Percentiles rank a stretch among this genome's conserved stretches.
Evolutionary conservation across 2,113 vertebrate genomes (phyloP).

Genomic region (Actinemys pallida): DNA sequence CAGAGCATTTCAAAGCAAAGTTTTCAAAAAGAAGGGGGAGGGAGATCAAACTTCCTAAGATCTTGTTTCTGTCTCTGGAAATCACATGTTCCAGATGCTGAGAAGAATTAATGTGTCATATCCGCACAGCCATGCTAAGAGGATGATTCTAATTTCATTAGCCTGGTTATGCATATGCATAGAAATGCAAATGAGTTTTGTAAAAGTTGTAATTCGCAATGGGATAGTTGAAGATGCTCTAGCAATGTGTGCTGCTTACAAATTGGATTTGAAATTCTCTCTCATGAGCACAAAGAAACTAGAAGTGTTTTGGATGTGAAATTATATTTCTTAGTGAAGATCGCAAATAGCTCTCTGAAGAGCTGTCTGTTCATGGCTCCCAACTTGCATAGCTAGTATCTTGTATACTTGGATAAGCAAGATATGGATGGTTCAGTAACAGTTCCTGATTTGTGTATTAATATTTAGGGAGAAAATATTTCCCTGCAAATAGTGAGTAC

Average conservation of each 20-base stretch:
- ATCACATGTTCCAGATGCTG: neutral
- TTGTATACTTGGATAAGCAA: neutral
- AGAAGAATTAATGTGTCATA: neutral
- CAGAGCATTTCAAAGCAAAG: neutral
- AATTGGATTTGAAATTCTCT: neutral
- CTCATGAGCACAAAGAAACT: neutral
- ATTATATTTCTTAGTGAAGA: neutral
- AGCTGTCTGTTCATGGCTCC: rapidly evolving
- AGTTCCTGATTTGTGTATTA: neutral
- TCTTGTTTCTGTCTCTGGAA: neutral
- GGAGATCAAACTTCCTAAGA: neutral
- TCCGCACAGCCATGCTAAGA: neutral
- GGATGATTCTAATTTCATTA: neutral
- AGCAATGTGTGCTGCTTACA: neutral
- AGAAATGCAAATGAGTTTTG: neutral
- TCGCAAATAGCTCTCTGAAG: neutral
- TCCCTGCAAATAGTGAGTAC: neutral
- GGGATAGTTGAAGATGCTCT: neutral
- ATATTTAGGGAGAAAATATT: neutral
- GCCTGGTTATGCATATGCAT: neutral
- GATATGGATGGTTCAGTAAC: neutral
- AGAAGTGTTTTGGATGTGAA: rapidly evolving
- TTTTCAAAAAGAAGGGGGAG: neutral
- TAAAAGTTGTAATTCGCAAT: neutral
- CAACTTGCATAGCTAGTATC: too few species aligned